Conservation (phyloP, 1,140 invertebrate species). For the Bombus cullumanus region DNA sequence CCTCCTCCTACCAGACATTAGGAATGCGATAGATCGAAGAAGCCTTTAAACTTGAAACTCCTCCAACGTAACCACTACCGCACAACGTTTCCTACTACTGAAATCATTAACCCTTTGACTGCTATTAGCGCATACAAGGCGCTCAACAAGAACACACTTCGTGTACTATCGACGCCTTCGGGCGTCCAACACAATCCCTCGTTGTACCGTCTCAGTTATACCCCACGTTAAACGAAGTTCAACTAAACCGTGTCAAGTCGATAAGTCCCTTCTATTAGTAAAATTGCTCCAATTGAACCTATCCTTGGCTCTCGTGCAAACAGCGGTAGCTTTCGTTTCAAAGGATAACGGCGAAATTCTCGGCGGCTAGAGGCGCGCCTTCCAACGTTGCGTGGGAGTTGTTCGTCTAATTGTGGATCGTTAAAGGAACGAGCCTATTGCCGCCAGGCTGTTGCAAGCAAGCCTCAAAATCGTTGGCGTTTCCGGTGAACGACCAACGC, state of each 20-base stretch:
- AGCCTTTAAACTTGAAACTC: background rate
- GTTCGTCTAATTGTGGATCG: constrained; percentile 26
- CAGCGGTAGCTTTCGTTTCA: background rate
- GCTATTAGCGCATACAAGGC: background rate
- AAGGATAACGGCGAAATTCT: background rate
- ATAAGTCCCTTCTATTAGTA: background rate
- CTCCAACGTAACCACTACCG: background rate
- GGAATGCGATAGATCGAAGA: background rate
- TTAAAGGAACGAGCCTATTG: background rate
- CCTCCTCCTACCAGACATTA: background rate
- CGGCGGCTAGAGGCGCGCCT: background rate
- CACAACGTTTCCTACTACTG: background rate
- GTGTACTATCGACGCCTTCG: background rate
- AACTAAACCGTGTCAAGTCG: background rate
- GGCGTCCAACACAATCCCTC: background rate
- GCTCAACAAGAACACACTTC: background rate
- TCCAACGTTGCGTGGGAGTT: constrained; percentile 27
- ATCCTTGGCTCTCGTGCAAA: background rate
- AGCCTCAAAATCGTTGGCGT: constrained; percentile 16
- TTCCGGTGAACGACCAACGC: constrained; percentile 25
- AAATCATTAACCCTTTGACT: constrained; percentile 16
- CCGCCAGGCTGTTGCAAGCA: background rate
- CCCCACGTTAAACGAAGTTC: background rate
- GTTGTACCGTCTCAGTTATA: no score
- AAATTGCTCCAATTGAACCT: background rate